Evolutionary conservation across 2,888 invertebrate genomes (phyloP), one percentile per base, ranked within the genome.

Genomic region (Exephanes ischioxanthus): DNA sequence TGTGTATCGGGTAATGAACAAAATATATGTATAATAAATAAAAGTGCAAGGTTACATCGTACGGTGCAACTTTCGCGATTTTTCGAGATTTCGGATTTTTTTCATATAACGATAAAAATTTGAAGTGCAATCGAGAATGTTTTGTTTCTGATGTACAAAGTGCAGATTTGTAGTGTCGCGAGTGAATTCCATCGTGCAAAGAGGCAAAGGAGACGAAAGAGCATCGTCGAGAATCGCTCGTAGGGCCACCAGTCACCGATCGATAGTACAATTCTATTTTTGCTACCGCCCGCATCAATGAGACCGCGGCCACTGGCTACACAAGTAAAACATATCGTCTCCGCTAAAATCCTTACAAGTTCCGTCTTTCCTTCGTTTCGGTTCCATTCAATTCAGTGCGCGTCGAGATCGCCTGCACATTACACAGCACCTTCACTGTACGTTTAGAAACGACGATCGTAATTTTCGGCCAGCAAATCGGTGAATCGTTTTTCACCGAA

Each of bases 221-320:
- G 61, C 58, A 83, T 85, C 72, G 72, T 72, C 16, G 80, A 51
- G 53, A 85, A 83, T 73, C 19, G 68, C 75, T 76, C 53, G 78
- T 77, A 61, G 82, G 79, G 67, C 77, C 80, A 77, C 48, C 26
- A 72, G 67, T 67, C 51, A 68, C 66, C 80, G 87, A 91, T 91
- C 91, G 85, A 91, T 91, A 91, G 86, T 85, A 84, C 84, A 79
- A 88, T 88, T 89, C 91, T 90, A 91, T 91, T 90, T 91, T 86
- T 81, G 87, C 66, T 80, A 77, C 80, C 68, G 67, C 82, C 61
- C 41, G 72, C 61, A 76, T 84, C 80, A 87, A 84, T 86, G 73
- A 76, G 37, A 68, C 68, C 63, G 67, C 22, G 22, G 33, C 61
- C 41, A 41, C 76, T 53, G 16, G n/a, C 63, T 53, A 51, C 53